Base-by-base conservation (phyloP, 2,113 vertebrate species). In the Corythornis cristatus region DNA sequence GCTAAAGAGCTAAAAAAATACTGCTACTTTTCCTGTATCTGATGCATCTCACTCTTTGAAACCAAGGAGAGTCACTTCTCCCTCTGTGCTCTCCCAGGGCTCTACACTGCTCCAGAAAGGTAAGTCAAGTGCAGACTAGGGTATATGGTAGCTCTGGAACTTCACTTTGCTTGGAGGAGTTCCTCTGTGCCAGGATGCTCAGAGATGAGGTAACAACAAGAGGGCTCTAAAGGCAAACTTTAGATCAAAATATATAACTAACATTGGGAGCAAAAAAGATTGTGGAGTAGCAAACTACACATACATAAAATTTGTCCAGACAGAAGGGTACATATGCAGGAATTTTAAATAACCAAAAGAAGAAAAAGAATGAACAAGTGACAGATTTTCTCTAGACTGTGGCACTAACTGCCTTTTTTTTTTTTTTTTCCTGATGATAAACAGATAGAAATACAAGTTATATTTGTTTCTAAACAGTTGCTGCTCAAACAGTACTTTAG, bases 301-400 rank as follows among this genome's bases (percentile, higher is more conserved):
- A 14, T 6, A 4, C 11, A 31, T 20, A 87, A 48, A 42, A 71
- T 58, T 26, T 54, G 12, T 31, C 40, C 9, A 33, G 11, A 12
- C 7, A 25, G 58, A 57, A 6, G 29, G 16, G 8, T 4, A 37
- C 0, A 2, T 11, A 2, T n/a, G 33, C 15, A 53, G 29, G 46
- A 81, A 12, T 42, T 50, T 23, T 20, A 66, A 57, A 18, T 13
- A 40, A 86, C 1, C 0, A 3, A 35, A 78, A 43, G 8, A 28
- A 75, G 22, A 62, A 87, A 54, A 75, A 40, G 20, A 90, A 61
- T 21, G 11, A 31, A 45, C 7, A 61, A 48, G 48, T 20, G 1
- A 56, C 71, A 20, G 25, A 18, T 66, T 74, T 71, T 19, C 33
- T 88, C 48, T 23, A 18, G 19, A 17, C 3, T 53, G 42, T 8